Conservation (phyloP, 1,140 invertebrate species). For the Dendrolimus punctatus region DNA sequence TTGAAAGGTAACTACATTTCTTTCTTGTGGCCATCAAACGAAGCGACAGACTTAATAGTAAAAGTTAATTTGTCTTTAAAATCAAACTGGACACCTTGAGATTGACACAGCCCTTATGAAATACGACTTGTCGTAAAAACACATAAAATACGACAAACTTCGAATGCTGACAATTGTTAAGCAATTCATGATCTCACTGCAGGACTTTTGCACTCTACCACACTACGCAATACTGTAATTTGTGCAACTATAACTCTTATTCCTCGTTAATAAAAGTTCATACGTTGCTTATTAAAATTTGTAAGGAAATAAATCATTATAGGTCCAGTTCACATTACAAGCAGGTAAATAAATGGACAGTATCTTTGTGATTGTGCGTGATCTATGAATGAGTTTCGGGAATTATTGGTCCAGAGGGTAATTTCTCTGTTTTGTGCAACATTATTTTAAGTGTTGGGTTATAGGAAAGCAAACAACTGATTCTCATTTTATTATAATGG, state of each 20-base stretch:
- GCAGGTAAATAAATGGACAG: slow-evolving; percentile 20
- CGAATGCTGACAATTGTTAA: slow-evolving; percentile 41
- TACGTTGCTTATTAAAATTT: background rate
- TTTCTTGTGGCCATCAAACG: background rate
- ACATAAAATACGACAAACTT: slow-evolving; percentile 42
- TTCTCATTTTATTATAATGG: too few relatives aligned
- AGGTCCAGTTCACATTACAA: slow-evolving; percentile 10
- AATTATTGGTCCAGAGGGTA: slow-evolving; percentile 9
- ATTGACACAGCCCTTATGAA: slow-evolving; percentile 30
- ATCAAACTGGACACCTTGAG: slow-evolving; percentile 17
- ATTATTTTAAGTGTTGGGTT: background rate
- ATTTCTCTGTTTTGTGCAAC: slow-evolving; percentile 12
- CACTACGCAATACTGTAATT: background rate
- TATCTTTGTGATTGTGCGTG: slow-evolving; percentile 24
- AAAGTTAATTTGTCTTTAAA: slow-evolving; percentile 22
- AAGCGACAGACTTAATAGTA: slow-evolving; percentile 6
- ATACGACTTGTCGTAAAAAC: slow-evolving; percentile 50
- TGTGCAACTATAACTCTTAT: background rate
- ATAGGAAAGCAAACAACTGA: too few relatives aligned
- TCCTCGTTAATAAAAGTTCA: background rate
- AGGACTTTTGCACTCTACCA: slow-evolving; percentile 17
- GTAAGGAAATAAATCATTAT: slow-evolving; percentile 1
- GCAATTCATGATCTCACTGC: slow-evolving; percentile 43
- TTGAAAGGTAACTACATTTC: too few relatives aligned
- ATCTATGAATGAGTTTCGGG: slow-evolving; percentile 39